Evolutionary conservation across 2,888 invertebrate species (phyloP), one percentile per base, ranked within the genome.

Genomic region (Trisateles emortualis): DNA sequence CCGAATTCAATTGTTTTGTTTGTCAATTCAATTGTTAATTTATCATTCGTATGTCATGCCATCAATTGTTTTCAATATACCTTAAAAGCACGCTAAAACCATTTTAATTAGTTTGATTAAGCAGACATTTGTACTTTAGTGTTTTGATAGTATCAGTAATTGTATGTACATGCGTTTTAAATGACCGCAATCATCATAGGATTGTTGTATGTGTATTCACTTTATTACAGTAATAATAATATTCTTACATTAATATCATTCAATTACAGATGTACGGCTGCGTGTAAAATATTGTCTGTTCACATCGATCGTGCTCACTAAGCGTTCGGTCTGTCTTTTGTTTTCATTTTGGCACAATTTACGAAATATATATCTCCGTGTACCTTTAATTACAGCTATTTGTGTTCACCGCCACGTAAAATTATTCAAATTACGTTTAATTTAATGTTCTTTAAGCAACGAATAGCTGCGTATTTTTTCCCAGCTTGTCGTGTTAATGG

Each of bases 341-440:
- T 72, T 75, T 74, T 72, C 68, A 73, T 73, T 76, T 79, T 74
- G 71, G 72, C 70, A 70, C 68, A 83, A 74, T 78, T 79, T 75
- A 76, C 79, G 69, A 81, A 80, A 82, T 75, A 60, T 65, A 76
- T 64, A 63, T 69, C 70, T 74, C 78, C 64, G 65, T 69, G 71
- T 74, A 79, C 78, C 82, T 83, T 86, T 88, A 89, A 88, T 88
- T 88, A 80, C 82, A 75, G 81, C 84, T 81, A 84, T 90, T 88
- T 83, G 86, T 86, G 88, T 78, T 84, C 87, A 85, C 84, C 78
- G 81, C 85, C 84, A 87, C 87, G 86, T 84, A 83, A 88, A 87
- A 88, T 71, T 88, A 89, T 89, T 87, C 87, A 88, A 89, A 88
- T 89, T 86, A 81, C 81, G 82, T 79, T 83, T 81, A 84, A 88